Base-by-base conservation (phyloP, 2,888 invertebrate genomes). In the Mythimna pallens region DNA sequence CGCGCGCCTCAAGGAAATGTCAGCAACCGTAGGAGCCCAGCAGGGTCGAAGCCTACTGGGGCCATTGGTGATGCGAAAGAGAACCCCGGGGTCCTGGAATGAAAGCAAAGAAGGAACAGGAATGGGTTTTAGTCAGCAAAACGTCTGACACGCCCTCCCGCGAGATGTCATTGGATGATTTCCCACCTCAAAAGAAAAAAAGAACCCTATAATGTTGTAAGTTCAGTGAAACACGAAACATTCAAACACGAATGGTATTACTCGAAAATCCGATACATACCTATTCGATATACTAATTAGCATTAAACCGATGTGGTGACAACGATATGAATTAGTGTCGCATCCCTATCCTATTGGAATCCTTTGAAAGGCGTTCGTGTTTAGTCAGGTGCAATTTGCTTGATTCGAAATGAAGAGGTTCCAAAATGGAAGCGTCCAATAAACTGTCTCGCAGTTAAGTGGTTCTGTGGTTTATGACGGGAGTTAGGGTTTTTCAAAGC, bases 301-400 rank as follows among this genome's bases (percentile, higher is more conserved):
- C 36, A 43, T 61, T 34, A 54, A 69, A 75, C 72, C 63, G 63
- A 72, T 66, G 47, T 30, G 30, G 22, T 63, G 50, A 66, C 55
- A 74, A 70, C 70, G 59, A 71, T 65, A 73, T 65, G 50, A 54
- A 65, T 63, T 22, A 57, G 52, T 69, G 52, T 62, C 36, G 50
- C 72, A 73, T 0, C 68, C 59, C 76, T 59, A 68, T 14, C 50
- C 61, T 40, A 22, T 22, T 63, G 62, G 47, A 59, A 55, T 55
- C 54, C n/a, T 68, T 59, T 75, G 47, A 59, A 55, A 65, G 22
- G 34, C n/a, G 36, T 61, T 70, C 36, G 47, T 58, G 61, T 73
- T 57, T 54, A 70, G 68, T 67, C 55, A 57, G 59, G 70, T 70
- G 73, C 78, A 68, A 69, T 81, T 81, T 65, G 8, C n/a, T 30